Percentiles rank a stretch among this genome's conserved stretches.
These are phyloP conservation scores for Eugnorisma glareosa DNA, from an alignment of 2,888 invertebrate species.

Conservation along the genomic window DNA sequence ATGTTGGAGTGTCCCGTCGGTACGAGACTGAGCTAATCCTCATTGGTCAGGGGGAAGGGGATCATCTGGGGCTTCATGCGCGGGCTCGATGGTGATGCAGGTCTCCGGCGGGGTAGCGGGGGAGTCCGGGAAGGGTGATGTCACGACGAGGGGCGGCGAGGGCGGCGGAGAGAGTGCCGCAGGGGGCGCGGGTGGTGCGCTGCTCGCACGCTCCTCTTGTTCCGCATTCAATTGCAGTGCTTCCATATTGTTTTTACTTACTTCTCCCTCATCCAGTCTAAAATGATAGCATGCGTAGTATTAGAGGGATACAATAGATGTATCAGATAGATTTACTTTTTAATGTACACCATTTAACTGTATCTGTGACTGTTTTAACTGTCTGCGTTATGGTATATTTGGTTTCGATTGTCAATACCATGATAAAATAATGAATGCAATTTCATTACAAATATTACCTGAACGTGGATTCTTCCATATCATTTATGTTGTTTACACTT, in stretches of 20 bases:
- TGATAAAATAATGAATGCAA: neutral
- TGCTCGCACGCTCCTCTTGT: slow-evolving; percentile 77
- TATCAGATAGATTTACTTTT: neutral
- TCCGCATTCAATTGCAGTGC: slow-evolving; percentile 78
- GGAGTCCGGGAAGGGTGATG: slow-evolving; percentile 43
- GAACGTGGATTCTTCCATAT: slow-evolving; percentile 72
- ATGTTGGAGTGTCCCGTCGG: slow-evolving; percentile 40
- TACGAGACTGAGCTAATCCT: slow-evolving; percentile 65
- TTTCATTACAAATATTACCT: slow-evolving; percentile 72
- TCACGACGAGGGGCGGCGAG: slow-evolving; percentile 63
- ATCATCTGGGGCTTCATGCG: slow-evolving; percentile 53
- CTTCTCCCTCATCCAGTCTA: slow-evolving; percentile 72
- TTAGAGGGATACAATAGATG: neutral
- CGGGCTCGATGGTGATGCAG: slow-evolving; percentile 78
- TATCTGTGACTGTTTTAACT: neutral
- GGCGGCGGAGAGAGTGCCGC: slow-evolving; percentile 51
- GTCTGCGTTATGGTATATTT: neutral
- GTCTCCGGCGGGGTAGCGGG: slow-evolving; percentile 72
- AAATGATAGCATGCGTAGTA: slow-evolving; percentile 20
- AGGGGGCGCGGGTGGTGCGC: slow-evolving; percentile 76
- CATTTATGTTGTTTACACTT: slow-evolving; percentile 78
- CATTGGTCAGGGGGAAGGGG: slow-evolving; percentile 69
- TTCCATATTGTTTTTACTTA: slow-evolving; percentile 78
- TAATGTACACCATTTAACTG: neutral
- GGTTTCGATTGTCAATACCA: neutral